Conservation (phyloP, 2,797 vertebrate species). For the Sebastes taczanowskii region DNA sequence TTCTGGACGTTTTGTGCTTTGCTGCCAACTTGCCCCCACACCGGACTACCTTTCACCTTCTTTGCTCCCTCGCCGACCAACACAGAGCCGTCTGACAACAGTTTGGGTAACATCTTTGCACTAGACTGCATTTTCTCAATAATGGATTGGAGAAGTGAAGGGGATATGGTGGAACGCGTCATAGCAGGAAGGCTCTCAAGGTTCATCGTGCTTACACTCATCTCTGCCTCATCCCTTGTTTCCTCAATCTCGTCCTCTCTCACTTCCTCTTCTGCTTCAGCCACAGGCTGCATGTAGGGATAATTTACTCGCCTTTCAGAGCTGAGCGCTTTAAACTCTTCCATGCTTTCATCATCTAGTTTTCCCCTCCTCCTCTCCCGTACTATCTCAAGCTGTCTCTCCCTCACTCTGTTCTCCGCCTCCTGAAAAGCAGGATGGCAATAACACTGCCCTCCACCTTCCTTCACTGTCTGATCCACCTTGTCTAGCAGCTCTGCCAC, state of each 20-base stretch:
- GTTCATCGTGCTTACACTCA: constrained; percentile 51
- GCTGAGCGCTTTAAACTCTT: constrained; percentile 8
- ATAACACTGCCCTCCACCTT: constrained; percentile 75
- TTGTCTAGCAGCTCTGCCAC: constrained; percentile 77
- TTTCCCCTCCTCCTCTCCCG: constrained; percentile 34
- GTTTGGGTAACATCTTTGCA: constrained; percentile 64
- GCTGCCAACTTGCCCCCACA: constrained; percentile 62
- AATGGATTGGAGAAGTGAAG: constrained; percentile 65
- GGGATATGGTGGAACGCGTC: constrained; percentile 44
- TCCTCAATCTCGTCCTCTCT: constrained; percentile 69
- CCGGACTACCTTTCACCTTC: constrained; percentile 47
- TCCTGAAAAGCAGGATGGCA: constrained; percentile 74
- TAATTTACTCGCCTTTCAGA: constrained; percentile 10
- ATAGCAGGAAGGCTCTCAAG: constrained; percentile 64
- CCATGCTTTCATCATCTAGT: constrained; percentile 3
- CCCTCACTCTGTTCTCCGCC: constrained; percentile 66
- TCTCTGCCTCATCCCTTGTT: constrained; percentile 75
- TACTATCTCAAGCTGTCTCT: constrained; percentile 69
- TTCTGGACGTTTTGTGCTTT: constrained; percentile 59
- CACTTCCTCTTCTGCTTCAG: constrained; percentile 68
- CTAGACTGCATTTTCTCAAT: constrained; percentile 51
- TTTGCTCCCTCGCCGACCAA: constrained; percentile 60
- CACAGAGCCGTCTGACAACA: constrained; percentile 59
- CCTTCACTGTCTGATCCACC: constrained; percentile 77
- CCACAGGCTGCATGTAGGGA: constrained; percentile 69